A percentile compares a stretch with the other conserved stretches of the same genome.
Conservation (phyloP, 2,888 invertebrate genomes). For the Antheraea assamensis region DNA sequence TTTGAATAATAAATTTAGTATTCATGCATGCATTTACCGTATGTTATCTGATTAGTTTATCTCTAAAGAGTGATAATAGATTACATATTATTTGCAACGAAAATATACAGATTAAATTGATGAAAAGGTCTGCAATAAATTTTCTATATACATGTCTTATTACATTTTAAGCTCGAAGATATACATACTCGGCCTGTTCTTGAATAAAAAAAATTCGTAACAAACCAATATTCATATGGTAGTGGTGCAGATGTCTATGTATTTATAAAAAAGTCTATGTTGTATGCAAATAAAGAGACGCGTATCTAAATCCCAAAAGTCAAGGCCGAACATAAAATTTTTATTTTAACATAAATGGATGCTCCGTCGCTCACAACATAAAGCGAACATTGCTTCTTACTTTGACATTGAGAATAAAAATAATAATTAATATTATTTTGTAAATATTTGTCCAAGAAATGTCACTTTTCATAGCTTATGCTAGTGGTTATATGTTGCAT, state of each 20-base stretch:
- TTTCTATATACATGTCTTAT: background rate
- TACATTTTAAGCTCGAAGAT: background rate
- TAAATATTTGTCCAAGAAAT: background rate
- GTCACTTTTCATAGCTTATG: background rate
- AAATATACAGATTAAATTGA: background rate
- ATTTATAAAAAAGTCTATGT: conserved; percentile 14
- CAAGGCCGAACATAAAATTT: conserved; percentile 46
- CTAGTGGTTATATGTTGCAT: too few relatives aligned
- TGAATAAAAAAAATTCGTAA: background rate
- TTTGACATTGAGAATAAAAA: conserved; percentile 52
- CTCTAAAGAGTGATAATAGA: background rate
- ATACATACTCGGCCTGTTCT: background rate
- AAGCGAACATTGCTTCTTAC: conserved; percentile 27
- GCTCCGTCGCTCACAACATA: conserved; percentile 20
- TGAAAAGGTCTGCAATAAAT: background rate
- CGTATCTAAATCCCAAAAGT: conserved; percentile 47
- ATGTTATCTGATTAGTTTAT: background rate
- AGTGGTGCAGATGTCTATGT: background rate
- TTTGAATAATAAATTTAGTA: background rate
- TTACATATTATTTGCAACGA: background rate
- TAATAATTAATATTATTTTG: conserved; percentile 25
- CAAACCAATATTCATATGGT: background rate
- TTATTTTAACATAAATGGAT: background rate
- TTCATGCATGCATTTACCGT: background rate
- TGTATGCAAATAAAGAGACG: background rate